Percentiles rank a stretch among this genome's conserved stretches.
phyloP scores from a whole-genome alignment of 2,888 invertebrate species.

The Cheilosia impressa region DNA sequence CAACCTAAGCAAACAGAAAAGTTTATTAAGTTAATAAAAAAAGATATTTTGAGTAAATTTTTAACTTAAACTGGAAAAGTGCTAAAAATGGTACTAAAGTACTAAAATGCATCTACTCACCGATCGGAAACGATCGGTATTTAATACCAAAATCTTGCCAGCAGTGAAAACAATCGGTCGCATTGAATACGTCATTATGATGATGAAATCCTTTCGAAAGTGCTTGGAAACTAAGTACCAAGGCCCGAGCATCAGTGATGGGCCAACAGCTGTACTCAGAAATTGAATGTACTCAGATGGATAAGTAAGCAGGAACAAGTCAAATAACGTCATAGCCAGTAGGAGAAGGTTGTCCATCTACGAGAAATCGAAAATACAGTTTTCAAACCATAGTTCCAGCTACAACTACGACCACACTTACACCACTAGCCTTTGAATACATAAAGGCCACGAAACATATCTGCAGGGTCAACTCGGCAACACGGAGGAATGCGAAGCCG shows the following conservation, averaged over 20 bases:
- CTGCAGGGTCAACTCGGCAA: conserved; percentile 42
- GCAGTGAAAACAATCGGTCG: conserved; percentile 68
- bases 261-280: conserved; percentile 53
- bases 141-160: conserved; percentile 67
- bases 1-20: conserved; percentile 15
- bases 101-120: conserved; percentile 26
- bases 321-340: conserved; percentile 5
- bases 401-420: too few species aligned
- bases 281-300: conserved; percentile 31
- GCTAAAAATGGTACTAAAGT: too few species aligned
- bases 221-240: conserved; percentile 71
- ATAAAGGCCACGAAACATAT: conserved; percentile 55
- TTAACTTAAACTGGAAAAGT: too few species aligned
- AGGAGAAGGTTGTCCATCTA: not conserved
- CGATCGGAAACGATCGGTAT: conserved; percentile 56
- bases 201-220: conserved; percentile 63
- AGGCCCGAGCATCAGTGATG: conserved; percentile 61
- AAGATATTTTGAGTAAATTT: too few species aligned
- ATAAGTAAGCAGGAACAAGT: conserved; percentile 46
- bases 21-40: too few species aligned
- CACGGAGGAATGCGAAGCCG: conserved; percentile 38
- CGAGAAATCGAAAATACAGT: not conserved
- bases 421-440: conserved; percentile 11
- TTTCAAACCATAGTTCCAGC: too few species aligned
- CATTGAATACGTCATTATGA: conserved; percentile 60